Conservation (phyloP, 2,888 invertebrate species). For the Morpho achilles region DNA sequence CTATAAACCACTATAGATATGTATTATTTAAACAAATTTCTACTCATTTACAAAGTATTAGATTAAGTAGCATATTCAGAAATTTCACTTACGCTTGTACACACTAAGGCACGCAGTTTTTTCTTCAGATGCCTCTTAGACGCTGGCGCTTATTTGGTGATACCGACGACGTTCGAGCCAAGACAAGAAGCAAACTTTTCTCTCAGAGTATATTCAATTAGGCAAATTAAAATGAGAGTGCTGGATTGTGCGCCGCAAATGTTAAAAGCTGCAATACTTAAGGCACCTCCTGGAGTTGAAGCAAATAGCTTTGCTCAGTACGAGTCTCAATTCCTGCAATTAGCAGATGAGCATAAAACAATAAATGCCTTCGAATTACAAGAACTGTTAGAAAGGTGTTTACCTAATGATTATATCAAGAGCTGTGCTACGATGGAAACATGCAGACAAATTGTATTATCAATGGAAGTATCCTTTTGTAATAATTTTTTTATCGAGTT, state of each 20-base stretch:
- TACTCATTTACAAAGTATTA: no score
- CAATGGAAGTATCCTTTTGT: conserved; percentile 89
- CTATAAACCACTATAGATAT: no score
- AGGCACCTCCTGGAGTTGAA: conserved; percentile 84
- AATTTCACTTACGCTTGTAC: no score
- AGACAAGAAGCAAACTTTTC: conserved; percentile 94
- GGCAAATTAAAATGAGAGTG: conserved; percentile 86
- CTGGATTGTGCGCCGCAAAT: conserved; percentile 83
- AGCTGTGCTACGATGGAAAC: conserved; percentile 96
- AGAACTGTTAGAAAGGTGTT: conserved; percentile 92
- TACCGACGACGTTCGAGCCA: conserved; percentile 95
- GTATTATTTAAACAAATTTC: no score
- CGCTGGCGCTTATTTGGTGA: conserved; percentile 89
- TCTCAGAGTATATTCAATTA: conserved; percentile 88
- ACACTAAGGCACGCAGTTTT: no score
- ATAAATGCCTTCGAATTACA: conserved; percentile 95
- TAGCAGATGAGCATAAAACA: conserved; percentile 94
- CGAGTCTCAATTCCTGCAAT: conserved; percentile 92
- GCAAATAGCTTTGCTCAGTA: conserved; percentile 90
- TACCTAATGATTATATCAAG: conserved; percentile 96
- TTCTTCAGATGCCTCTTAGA: conserved; percentile 84
- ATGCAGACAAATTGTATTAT: conserved; percentile 92
- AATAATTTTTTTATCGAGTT: not conserved
- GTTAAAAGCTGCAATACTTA: conserved; percentile 86
- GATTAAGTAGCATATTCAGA: no score